Base-by-base conservation (phyloP, 2,113 vertebrate genomes). In the Fukomys damarensis region DNA sequence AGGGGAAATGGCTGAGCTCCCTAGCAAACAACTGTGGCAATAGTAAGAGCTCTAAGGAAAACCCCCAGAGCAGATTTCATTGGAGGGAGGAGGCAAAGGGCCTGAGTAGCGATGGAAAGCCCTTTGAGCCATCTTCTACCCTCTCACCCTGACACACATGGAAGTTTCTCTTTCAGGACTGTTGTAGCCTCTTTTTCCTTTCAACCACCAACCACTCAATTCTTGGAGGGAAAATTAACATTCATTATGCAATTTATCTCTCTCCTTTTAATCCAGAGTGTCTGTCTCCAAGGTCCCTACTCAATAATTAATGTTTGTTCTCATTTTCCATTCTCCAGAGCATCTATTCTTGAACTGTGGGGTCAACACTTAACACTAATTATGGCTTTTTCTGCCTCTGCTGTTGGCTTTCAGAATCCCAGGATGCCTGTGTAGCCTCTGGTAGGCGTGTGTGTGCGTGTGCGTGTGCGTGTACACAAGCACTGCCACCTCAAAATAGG, bases 261-360 rank as follows among this genome's bases (percentile, higher is more conserved):
- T 95, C 96, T 97, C 95, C 96, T 98, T 98, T 98, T 98, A 98
- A 97, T 97, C 96, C 96, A 97, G 96, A 96, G 54, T 14, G 59
- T 97, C 95, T 96, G 94, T 97, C 96, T 98, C 98, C 96, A 98
- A 97, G 65, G 52, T 74, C 65, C 95, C 68, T 89, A 85, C 96
- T 98, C 96, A 97, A 97, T 97, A 93, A 98, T 98, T 98, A 98
- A 97, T 96, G 92, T 96, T 96, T 97, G 97, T 94, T 98, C 97
- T 98, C 96, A 97, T 97, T 96, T 94, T 91, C 93, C 94, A 97
- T 94, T 96, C 97, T 98, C 96, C 46, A 95, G 83, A 97, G 93
- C 24, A 5, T 91, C 91, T 91, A 96, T 82, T 85, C 89, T 96
- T 97, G 94, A 98, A 98, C 89, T 86, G 90, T 68, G 89, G 30